Evolutionary conservation across 2,888 invertebrate species (phyloP), one percentile per base, ranked within the genome.

Genomic region (Drosophila trichaetosa): DNA sequence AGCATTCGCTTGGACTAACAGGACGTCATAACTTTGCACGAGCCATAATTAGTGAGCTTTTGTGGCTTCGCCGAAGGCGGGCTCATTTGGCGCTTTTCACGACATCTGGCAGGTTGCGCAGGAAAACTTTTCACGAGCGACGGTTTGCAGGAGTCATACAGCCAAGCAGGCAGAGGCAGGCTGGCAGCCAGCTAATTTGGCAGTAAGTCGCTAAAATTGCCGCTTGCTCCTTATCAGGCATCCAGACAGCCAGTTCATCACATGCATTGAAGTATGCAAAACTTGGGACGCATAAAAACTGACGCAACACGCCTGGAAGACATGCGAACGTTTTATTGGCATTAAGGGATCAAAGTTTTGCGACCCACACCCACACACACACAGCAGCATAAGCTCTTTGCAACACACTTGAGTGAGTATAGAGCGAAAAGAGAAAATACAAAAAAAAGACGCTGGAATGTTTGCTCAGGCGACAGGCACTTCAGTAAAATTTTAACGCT

Each of bases 271-370:
- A 79, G 79, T 79, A 79, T 80, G 80, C 77, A 80, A 80, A 80
- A 56, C 79, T 73, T 62, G 65, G 73, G 58, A 61, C 77, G 69
- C 73, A 84, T 83, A 85, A 83, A 83, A 85, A 85, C 67, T 83
- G 83, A 85, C 85, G 80, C 85, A 85, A 83, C 83, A 84, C 80
- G 85, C 78, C 71, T 76, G 73, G 70, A 82, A 86, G 83, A 83
- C 87, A 86, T 86, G 82, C 87, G 83, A 87, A 88, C 88, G 87
- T 86, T 87, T 87, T 87, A 87, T 88, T 87, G 88, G 87, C 83
- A 87, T 88, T 87, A 88, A 87, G 87, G 87, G 88, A 87, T 88
- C 88, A 84, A 87, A 80, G 83, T 76, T 79, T 78, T 79, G 69
- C 71, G 79, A 76, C 61, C 49, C 63, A 48, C 66, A 69, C 49